phyloP scores from a whole-genome alignment of 2,797 vertebrate genomes.

The Schizopygopsis pylzovi region DNA sequence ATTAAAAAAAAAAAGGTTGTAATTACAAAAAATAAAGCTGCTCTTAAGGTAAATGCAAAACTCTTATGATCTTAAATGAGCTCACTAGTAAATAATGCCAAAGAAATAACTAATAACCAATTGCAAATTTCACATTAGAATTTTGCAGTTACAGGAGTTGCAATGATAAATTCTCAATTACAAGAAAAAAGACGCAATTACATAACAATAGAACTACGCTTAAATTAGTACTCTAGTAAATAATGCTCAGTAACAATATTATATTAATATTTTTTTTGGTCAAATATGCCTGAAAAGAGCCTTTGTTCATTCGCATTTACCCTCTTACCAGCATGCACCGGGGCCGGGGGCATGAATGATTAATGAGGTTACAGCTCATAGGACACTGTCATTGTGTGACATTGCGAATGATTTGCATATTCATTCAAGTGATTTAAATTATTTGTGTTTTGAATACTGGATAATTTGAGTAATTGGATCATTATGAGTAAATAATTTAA shows the following conservation, averaged over 20 bases:
- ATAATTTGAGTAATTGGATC: not conserved
- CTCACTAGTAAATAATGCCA: not conserved
- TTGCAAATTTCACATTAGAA: not conserved
- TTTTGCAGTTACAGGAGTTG: too few relatives aligned
- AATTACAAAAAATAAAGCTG: not conserved
- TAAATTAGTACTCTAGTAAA: not conserved
- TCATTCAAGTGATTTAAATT: not conserved
- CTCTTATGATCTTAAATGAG: not conserved
- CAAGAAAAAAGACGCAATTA: not conserved
- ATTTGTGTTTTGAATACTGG: not conserved
- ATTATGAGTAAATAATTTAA: not conserved
- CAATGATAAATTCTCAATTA: not conserved
- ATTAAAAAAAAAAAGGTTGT: not conserved
- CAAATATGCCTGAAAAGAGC: not conserved
- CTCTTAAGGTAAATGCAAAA: not conserved
- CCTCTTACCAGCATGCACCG: not conserved
- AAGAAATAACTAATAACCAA: too few relatives aligned
- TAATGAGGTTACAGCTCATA: too few relatives aligned
- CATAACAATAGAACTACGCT: not conserved
- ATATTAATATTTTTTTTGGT: not conserved
- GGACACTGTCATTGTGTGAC: too few relatives aligned
- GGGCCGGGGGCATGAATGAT: too few relatives aligned
- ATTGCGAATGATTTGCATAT: not conserved
- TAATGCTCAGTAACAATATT: not conserved
- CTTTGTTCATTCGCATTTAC: not conserved